Conservation (phyloP, 2,888 invertebrate genomes). For the Synanthedon myopaeformis region DNA sequence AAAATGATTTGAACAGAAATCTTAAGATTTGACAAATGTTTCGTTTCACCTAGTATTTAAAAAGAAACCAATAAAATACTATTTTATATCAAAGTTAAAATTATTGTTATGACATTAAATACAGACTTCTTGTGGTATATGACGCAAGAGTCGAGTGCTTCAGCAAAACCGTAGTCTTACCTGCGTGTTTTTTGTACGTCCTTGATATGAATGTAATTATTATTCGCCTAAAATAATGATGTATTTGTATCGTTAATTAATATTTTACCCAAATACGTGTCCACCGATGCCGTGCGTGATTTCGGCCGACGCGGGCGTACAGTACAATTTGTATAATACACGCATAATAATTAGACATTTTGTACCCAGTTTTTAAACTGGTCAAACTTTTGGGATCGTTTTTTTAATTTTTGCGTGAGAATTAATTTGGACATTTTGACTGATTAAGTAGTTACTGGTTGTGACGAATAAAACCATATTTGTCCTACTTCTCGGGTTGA, state of each 20-base stretch:
- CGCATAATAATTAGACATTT: conserved; percentile 6
- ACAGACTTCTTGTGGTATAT: too few species aligned
- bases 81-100: too few species aligned
- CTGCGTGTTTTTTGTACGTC: too few species aligned
- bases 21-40: too few species aligned
- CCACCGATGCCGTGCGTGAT: background rate
- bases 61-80: too few species aligned
- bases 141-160: too few species aligned
- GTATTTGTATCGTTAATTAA: background rate
- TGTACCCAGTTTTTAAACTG: background rate
- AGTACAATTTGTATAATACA: conserved; percentile 15
- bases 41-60: too few species aligned
- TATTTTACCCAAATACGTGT: background rate
- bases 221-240: background rate
- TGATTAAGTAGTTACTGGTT: background rate
- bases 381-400: background rate
- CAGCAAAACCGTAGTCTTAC: too few species aligned
- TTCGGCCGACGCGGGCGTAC: background rate
- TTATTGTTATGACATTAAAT: too few species aligned
- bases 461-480: too few species aligned
- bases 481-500: too few species aligned
- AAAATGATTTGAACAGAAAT: too few species aligned
- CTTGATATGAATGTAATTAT: background rate
- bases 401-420: background rate
- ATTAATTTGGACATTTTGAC: background rate